Evolutionary conservation across 1,140 invertebrate genomes (phyloP).

Genomic region (Idris sp.): DNA sequence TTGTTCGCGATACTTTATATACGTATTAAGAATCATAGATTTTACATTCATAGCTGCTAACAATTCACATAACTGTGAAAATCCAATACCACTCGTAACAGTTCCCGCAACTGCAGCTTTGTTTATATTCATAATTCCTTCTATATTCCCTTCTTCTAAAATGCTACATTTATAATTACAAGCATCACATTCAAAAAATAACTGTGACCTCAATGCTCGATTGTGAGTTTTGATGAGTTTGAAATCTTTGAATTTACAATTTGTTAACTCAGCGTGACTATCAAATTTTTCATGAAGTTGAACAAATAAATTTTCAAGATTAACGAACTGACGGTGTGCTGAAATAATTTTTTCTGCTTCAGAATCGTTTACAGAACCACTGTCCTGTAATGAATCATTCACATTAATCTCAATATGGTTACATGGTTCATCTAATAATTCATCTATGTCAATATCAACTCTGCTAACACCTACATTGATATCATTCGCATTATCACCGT

Average conservation of each 20-base stretch:
- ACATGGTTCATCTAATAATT: too few species aligned
- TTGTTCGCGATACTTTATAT: too few species aligned
- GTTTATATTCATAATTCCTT: not conserved
- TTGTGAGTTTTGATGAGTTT: not conserved
- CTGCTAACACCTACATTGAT: too few species aligned
- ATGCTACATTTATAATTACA: not conserved
- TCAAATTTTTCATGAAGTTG: not conserved
- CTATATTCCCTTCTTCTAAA: not conserved
- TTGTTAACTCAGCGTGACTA: not conserved
- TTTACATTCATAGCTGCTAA: too few species aligned
- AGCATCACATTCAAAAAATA: slow-evolving; percentile 2
- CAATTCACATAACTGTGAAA: not conserved
- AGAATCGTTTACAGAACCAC: too few species aligned
- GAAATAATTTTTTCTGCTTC: too few species aligned
- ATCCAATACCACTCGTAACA: not conserved
- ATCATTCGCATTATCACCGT: too few species aligned
- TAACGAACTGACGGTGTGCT: too few species aligned
- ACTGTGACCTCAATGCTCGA: not conserved
- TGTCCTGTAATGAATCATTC: too few species aligned
- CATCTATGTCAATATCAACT: too few species aligned
- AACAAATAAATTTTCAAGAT: too few species aligned
- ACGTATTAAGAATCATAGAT: not conserved
- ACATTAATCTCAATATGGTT: too few species aligned
- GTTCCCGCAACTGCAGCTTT: not conserved
- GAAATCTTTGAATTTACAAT: not conserved